Evolutionary conservation across 2,888 invertebrate genomes (phyloP), one percentile per base, ranked within the genome.

Genomic region (Pheosia tremula): DNA sequence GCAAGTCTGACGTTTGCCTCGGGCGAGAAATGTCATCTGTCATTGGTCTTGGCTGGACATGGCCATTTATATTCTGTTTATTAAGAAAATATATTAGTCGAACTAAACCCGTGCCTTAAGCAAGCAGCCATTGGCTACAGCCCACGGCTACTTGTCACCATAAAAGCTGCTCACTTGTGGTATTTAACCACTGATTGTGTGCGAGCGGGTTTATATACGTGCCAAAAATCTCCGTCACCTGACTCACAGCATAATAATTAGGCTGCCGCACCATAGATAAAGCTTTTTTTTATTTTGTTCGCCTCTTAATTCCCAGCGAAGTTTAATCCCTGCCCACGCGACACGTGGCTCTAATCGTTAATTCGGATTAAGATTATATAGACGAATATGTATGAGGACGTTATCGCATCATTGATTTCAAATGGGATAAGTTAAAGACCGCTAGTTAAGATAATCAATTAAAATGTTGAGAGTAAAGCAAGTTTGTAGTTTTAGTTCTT

Each of bases 321-420:
- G 82, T 82, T 84, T 86, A 87, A 88, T 86, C 86, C 84, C 69
- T 87, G 81, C 91, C 91, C 84, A 91, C 90, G 85, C 85, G 72
- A 80, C 79, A 75, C 81, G 72, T 68, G 82, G 78, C 83, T 78
- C 81, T 91, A 92, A 93, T 91, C 91, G 88, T 81, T 90, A 89
- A 88, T 90, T 89, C 81, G 84, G 85, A 88, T 90, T 89, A 89
- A 83, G 83, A 87, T 89, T 90, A 88, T 83, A 79, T 82, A 79
- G 80, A 87, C 82, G 88, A 88, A 89, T 89, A 89, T 86, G 85
- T 84, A 87, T 88, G 87, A 89, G 86, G 75, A 79, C 79, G 80
- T 86, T 90, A 90, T 88, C 89, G 83, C 81, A 71, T 81, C 87
- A 88, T 90, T 90, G 87, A 83, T 83, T 85, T 78, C 81, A 80